These are phyloP conservation scores for Pemphredon lugubris DNA, from an alignment of 2,888 invertebrate species.

Conservation along the genomic window DNA sequence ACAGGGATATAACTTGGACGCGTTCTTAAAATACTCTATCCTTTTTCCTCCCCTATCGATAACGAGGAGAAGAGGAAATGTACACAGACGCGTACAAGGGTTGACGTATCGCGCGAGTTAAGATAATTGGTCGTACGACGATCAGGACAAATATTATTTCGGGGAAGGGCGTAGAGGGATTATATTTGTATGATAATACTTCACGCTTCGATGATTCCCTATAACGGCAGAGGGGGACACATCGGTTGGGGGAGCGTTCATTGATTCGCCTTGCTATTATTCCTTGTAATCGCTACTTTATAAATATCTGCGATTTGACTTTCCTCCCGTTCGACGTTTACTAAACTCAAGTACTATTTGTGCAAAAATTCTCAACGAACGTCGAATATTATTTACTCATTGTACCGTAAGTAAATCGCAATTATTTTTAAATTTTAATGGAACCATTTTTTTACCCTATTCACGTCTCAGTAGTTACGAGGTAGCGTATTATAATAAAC, in stretches of 20 bases:
- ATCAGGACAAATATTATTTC: conserved; percentile 66
- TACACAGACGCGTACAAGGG: conserved; percentile 17
- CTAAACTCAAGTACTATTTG: conserved; percentile 20
- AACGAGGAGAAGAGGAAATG: too few relatives aligned
- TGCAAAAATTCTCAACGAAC: too few relatives aligned
- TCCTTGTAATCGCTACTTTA: conserved; percentile 64
- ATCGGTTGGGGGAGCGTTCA: conserved; percentile 51
- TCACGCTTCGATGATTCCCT: conserved; percentile 45
- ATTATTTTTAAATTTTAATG: too few relatives aligned
- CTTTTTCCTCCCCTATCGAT: too few relatives aligned
- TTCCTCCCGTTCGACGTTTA: conserved; percentile 43
- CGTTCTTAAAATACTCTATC: too few relatives aligned
- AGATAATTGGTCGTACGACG: conserved; percentile 64
- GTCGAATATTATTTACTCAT: too few relatives aligned
- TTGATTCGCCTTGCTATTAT: conserved; percentile 62
- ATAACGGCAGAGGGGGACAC: conserved; percentile 53
- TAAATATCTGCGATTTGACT: conserved; percentile 60
- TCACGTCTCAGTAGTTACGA: too few relatives aligned
- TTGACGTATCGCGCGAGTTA: conserved; percentile 59
- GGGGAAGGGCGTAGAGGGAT: conserved; percentile 52
- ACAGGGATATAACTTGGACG: too few relatives aligned
- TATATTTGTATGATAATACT: conserved; percentile 70
- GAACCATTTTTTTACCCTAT: too few relatives aligned
- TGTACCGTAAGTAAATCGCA: too few relatives aligned
- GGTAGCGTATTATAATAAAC: too few relatives aligned